Evolutionary conservation across 1,140 invertebrate genomes (phyloP), one percentile per base, ranked within the genome.

Genomic region (Stenopsyche tienmushanensis): DNA sequence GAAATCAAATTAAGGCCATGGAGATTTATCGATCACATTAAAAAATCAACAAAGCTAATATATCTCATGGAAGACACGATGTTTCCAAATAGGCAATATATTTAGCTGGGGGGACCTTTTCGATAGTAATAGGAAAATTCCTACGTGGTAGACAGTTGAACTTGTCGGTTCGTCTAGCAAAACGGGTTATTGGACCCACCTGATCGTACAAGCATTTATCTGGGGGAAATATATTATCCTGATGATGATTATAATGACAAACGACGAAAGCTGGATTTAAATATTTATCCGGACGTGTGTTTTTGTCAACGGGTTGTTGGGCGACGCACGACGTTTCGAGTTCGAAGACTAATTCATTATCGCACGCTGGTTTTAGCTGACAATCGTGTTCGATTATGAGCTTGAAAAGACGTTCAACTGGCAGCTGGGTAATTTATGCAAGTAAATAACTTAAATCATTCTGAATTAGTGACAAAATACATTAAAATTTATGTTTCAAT

Each of bases 141-240:
- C 8, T 8, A 41, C n/a, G n/a, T 41, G 34, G 34, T 41, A 8
- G 8, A 9, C n/a, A 8, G n/a, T 18, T 9, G 49, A 23, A 52
- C 21, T 9, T 29, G 23, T 2, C 9, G 25, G 20, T 9, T 21
- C 29, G 24, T 55, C 20, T 53, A 65, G 54, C 29, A 45, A 65
- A 57, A 47, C 63, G 57, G 17, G 53, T 24, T 65, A 57, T 65
- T 57, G 57, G 63, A 49, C 63, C 63, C 63, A 65, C 63, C 63
- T 65, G 52, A 34, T 17, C 25, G 42, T 55, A 53, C 57, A 47
- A 57, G 49, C 60, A 41, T 63, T 63, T 63, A 23, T 41, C 52
- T 29, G 9, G 17, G 23, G 21, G 39, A 52, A 50, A 50, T 52
- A 63, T 23, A 25, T 15, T 23, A 45, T 42, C 10, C 58, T 49